These are phyloP conservation scores for Dermatemys mawii DNA, from an alignment of 2,113 vertebrate species.

Conservation along the genomic window DNA sequence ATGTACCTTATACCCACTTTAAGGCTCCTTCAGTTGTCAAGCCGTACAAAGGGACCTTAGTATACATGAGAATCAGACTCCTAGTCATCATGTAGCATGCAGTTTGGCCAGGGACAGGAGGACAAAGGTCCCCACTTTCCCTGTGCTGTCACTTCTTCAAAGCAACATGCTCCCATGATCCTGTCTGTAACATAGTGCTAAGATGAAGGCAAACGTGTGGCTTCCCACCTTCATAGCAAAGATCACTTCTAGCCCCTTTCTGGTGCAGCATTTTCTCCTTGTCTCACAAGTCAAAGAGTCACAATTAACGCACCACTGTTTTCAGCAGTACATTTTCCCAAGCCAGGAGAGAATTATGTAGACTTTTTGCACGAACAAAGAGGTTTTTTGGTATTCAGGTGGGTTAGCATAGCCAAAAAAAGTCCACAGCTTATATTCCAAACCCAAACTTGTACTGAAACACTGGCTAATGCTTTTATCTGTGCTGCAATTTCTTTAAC, in stretches of 20 bases:
- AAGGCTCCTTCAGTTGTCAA: not conserved
- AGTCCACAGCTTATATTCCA: fast-evolving
- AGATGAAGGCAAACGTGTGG: not conserved
- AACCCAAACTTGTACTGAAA: not conserved
- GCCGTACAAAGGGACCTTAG: not conserved
- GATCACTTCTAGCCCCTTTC: not conserved
- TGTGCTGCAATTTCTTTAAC: fast-evolving
- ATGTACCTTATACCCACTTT: not conserved
- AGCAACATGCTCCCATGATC: not conserved
- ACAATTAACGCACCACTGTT: not conserved
- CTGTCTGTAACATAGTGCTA: not conserved
- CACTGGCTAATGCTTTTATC: fast-evolving
- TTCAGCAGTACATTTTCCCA: not conserved
- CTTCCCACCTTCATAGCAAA: not conserved
- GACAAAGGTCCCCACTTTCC: not conserved
- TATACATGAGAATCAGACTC: not conserved
- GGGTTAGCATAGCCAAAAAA: not conserved
- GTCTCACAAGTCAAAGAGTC: not conserved
- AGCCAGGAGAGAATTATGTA: not conserved
- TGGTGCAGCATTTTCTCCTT: not conserved
- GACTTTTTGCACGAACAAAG: not conserved
- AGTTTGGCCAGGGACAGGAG: not conserved
- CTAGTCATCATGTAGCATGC: not conserved
- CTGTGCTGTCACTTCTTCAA: not conserved
- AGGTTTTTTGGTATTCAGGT: not conserved